Base-by-base conservation (phyloP, 2,113 vertebrate species). In the Polypterus bichir region DNA sequence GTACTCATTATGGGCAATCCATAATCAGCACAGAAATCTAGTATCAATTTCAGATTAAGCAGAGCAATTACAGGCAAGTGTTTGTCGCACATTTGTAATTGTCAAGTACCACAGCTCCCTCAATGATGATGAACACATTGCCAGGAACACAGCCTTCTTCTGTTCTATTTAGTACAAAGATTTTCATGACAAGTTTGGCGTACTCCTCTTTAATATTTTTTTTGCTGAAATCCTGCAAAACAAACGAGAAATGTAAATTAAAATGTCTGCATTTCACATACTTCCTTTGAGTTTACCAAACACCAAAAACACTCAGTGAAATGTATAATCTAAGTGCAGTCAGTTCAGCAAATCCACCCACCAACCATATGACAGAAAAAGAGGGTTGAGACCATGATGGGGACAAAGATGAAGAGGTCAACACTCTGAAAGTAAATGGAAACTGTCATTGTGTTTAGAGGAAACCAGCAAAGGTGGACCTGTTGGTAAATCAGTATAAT, bases 181-280 rank as follows among this genome's bases (percentile, higher is more conserved):
- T 60, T 27, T 59, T 64, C 57, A 67, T 61, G 1, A 65, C 47
- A 60, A 44, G 64, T n/a, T 7, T 27, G 7, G 59, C 7, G 49
- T 61, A 61, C 59, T 5, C 48, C 45, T 68, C 59, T 53, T 68
- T 48, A 7, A 65, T 68, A 4, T 61, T 59, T 44, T 62, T 10
- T 64, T 47, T 59, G 59, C 54, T 59, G 49, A 68, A 9, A 62
- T 65, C 55, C 62, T 68, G 55, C 46, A 4, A 62, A 59, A 65
- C 62, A 61, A 53, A 68, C 2, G 27, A 27, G 62, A 62, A 60
- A 61, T 62, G 3, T 59, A 46, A 57, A 46, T 27, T 61, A 60
- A 57, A 47, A 64, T 45, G 52, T 64, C 47, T 48, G 47, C 51
- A 62, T 57, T 62, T 9, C 44, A 48, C 46, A 54, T 57, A n/a